phyloP scores from a whole-genome alignment of 1,140 invertebrate genomes.

The Manduca sexta region DNA sequence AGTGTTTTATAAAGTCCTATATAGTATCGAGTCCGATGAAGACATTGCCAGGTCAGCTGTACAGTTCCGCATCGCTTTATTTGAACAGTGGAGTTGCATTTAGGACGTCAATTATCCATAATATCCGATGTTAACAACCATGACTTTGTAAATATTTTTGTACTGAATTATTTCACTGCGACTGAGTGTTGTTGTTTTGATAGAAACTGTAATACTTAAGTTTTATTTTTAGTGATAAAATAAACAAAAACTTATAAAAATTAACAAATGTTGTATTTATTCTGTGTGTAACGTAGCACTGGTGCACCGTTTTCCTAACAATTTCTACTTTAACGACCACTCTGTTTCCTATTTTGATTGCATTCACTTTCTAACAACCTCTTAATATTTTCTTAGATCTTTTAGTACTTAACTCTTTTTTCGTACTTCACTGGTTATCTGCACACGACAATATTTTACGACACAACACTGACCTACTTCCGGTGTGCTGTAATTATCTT shows the following conservation, averaged over 20 bases:
- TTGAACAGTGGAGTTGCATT: slow-evolving; percentile 46
- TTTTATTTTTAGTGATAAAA: slow-evolving; percentile 73
- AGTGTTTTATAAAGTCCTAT: slow-evolving; percentile 39
- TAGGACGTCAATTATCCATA: slow-evolving; percentile 29
- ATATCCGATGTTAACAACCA: slow-evolving; percentile 36
- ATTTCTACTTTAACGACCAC: slow-evolving; percentile 45
- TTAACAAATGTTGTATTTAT: slow-evolving; percentile 48
- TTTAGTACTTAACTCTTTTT: slow-evolving; percentile 39
- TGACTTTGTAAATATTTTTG: slow-evolving; percentile 68
- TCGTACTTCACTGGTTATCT: not conserved
- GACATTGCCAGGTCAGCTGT: slow-evolving; percentile 11
- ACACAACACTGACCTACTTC: not conserved
- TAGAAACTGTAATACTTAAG: slow-evolving; percentile 72
- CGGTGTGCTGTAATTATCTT: not conserved
- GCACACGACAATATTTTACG: not conserved
- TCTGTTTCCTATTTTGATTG: slow-evolving; percentile 48
- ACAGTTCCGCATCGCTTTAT: slow-evolving; percentile 7
- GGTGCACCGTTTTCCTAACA: slow-evolving; percentile 53
- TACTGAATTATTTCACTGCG: slow-evolving; percentile 64
- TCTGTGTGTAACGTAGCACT: slow-evolving; percentile 47
- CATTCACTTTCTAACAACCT: slow-evolving; percentile 62
- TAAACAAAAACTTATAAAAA: slow-evolving; percentile 67
- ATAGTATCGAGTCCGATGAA: slow-evolving; percentile 18
- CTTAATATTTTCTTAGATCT: slow-evolving; percentile 49
- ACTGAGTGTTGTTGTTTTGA: slow-evolving; percentile 70